Evolutionary conservation across 2,888 invertebrate genomes (phyloP).

Genomic region (Neoaliturus tenellus): DNA sequence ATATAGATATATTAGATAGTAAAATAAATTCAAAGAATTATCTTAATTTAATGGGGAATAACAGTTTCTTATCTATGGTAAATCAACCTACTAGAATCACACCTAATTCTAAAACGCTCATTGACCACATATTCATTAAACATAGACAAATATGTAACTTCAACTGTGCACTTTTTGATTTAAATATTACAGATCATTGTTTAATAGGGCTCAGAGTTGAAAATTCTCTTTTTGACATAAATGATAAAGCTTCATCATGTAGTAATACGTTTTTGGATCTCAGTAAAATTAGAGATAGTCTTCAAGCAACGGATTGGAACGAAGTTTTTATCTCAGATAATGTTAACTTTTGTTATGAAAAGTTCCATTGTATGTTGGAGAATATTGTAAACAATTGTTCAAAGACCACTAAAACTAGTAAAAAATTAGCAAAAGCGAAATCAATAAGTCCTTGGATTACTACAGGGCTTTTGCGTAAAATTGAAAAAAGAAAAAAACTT

Average conservation of each 20-base stretch:
- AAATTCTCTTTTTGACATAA: not conserved
- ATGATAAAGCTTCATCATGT: not conserved
- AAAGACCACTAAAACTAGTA: not conserved
- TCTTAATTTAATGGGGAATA: not conserved
- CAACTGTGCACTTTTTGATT: conserved; percentile 20
- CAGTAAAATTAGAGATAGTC: not conserved
- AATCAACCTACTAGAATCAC: conserved; percentile 22
- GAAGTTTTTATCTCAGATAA: not conserved
- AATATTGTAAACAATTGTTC: not conserved
- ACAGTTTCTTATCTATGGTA: not conserved
- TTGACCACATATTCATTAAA: conserved; percentile 18
- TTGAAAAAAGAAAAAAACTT: not conserved
- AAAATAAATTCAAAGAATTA: not conserved
- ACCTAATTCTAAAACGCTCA: not conserved
- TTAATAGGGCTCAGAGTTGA: not conserved
- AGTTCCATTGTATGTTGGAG: not conserved
- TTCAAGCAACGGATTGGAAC: not conserved
- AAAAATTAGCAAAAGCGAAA: not conserved
- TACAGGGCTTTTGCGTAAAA: not conserved
- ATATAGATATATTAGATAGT: not conserved
- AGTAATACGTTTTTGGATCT: not conserved
- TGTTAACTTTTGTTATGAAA: not conserved
- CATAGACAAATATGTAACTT: not conserved
- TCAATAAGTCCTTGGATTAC: too few relatives aligned
- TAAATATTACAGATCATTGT: conserved; percentile 7